Conservation (phyloP, 1,140 invertebrate genomes). For the Euglossa dilemma region DNA sequence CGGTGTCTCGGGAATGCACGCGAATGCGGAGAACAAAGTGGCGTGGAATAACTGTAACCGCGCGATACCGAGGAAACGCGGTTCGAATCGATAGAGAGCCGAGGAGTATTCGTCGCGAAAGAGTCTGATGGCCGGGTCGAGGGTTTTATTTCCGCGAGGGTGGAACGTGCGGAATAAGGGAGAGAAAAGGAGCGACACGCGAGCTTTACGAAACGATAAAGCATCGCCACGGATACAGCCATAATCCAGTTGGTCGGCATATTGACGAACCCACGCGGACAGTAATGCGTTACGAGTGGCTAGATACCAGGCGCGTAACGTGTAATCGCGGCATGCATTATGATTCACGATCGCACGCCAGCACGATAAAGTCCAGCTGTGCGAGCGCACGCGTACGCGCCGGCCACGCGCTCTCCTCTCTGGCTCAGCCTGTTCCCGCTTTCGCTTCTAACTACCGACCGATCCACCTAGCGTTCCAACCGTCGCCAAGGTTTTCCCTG, state of each 20-base stretch:
- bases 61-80: neutral
- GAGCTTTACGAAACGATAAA: conserved; percentile 27
- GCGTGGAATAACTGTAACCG: neutral
- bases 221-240: conserved; percentile 25
- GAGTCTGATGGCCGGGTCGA: conserved; percentile 17
- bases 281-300: conserved; percentile 50
- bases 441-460: neutral
- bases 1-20: neutral
- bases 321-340: conserved; percentile 48
- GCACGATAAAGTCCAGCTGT: conserved; percentile 33
- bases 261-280: conserved; percentile 40
- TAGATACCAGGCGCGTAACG: conserved; percentile 41
- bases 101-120: conserved; percentile 9
- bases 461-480: neutral
- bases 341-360: conserved; percentile 46
- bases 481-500: neutral
- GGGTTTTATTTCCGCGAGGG: conserved; percentile 28
- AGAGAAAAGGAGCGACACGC: conserved; percentile 1
- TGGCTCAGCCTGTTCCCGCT: no score
- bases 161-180: neutral
- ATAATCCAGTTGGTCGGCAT: conserved; percentile 34
- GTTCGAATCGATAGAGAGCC: conserved; percentile 19
- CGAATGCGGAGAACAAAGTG: neutral
- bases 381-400: neutral
- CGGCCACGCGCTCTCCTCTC: neutral